Evolutionary conservation across 2,797 vertebrate species (phyloP).

Genomic region (Hemitrygon akajei): DNA sequence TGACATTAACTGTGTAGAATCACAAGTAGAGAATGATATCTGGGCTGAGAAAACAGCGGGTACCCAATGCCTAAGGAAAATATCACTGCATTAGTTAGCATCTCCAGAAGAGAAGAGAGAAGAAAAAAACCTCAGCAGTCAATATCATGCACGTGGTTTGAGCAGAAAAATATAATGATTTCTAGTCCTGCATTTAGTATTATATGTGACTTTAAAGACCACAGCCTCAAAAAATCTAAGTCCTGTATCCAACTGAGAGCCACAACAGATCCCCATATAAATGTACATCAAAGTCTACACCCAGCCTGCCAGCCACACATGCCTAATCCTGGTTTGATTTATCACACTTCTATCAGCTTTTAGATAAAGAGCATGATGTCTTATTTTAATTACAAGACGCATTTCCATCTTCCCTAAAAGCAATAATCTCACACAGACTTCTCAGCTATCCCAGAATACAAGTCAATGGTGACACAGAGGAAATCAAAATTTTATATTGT

Average conservation of each 20-base stretch:
- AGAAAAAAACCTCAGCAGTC: background rate
- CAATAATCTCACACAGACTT: background rate
- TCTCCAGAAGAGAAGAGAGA: background rate
- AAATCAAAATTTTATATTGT: background rate
- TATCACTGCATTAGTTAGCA: background rate
- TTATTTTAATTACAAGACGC: background rate
- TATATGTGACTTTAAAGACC: conserved; percentile 12
- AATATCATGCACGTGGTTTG: background rate
- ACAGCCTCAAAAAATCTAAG: conserved; percentile 12
- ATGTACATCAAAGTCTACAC: background rate
- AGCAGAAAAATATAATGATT: background rate
- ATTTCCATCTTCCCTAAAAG: background rate
- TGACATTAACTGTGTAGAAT: conserved; percentile 10
- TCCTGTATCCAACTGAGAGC: background rate
- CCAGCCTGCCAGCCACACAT: background rate
- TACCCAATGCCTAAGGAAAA: background rate
- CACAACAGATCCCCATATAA: background rate
- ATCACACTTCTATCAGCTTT: background rate
- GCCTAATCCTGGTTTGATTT: background rate
- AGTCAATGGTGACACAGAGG: background rate
- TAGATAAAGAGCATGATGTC: background rate
- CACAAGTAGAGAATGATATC: background rate
- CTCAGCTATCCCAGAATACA: background rate
- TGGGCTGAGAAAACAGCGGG: background rate
- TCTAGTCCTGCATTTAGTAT: background rate